phyloP scores from a whole-genome alignment of 1,140 invertebrate species.

The Pseudomyrmex pallidus region DNA sequence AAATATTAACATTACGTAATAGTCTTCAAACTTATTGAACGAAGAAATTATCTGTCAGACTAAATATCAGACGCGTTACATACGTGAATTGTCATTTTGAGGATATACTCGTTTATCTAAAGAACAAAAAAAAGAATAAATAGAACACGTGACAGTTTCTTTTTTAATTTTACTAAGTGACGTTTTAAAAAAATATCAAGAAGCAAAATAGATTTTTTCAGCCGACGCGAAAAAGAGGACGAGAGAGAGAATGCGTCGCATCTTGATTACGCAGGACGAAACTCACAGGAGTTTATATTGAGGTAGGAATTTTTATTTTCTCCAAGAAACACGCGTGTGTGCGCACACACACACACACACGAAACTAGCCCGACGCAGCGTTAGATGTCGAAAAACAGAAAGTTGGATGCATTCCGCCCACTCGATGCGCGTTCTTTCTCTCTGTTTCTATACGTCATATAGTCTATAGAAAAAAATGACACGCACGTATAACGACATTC shows the following conservation, averaged over 20 bases:
- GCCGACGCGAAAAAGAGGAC: slow-evolving; percentile 27
- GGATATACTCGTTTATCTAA: too few relatives aligned
- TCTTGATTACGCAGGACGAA: slow-evolving; percentile 73
- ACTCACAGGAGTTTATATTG: slow-evolving; percentile 65
- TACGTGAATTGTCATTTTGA: background rate
- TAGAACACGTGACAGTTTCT: too few relatives aligned
- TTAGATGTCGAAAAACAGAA: slow-evolving; percentile 61
- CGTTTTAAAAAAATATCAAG: background rate
- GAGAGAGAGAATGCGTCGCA: slow-evolving; percentile 61
- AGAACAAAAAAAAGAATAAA: too few relatives aligned
- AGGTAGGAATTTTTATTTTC: slow-evolving; percentile 76
- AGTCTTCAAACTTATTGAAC: background rate
- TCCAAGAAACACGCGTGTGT: slow-evolving; percentile 57
- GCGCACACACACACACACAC: too few relatives aligned
- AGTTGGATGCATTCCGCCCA: slow-evolving; percentile 70
- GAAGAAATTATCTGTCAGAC: background rate
- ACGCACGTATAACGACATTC: slow-evolving; percentile 67
- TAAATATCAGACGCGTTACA: background rate
- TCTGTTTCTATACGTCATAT: background rate
- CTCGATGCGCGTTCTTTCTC: slow-evolving; percentile 54
- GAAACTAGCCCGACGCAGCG: slow-evolving; percentile 66
- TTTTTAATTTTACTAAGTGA: too few relatives aligned
- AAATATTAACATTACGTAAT: background rate
- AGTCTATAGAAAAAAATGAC: slow-evolving; percentile 18
- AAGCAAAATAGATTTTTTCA: background rate